Conservation (phyloP, 2,797 vertebrate species). For the Furcifer pardalis region DNA sequence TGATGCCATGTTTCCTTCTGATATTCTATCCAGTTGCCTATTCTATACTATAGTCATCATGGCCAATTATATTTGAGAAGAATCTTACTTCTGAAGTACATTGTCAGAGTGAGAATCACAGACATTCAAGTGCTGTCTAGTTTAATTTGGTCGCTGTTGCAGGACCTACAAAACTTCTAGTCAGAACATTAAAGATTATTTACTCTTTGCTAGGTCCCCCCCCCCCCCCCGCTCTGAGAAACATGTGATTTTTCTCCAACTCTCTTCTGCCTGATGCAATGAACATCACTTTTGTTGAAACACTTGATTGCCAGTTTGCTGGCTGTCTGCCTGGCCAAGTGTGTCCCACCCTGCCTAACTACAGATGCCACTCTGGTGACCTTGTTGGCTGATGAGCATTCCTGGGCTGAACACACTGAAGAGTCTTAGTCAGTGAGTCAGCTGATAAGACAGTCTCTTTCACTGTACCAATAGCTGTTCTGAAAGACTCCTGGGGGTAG, state of each 20-base stretch:
- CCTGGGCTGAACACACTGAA: constrained; percentile 43
- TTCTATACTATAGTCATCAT: not conserved
- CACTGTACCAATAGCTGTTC: constrained; percentile 32
- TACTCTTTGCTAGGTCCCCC: constrained; percentile 42
- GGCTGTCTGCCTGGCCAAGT: constrained; percentile 64
- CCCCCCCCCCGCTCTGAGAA: constrained; percentile 29
- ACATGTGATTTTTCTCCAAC: constrained; percentile 29
- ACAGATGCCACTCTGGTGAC: constrained; percentile 54
- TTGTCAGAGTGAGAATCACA: not conserved
- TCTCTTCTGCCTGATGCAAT: constrained; percentile 63
- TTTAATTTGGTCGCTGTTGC: not conserved
- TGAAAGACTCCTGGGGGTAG: constrained; percentile 42
- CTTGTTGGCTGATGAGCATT: constrained; percentile 53
- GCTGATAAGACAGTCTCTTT: constrained; percentile 57
- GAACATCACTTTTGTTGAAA: constrained; percentile 59
- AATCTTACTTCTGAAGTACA: not conserved
- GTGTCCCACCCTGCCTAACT: constrained; percentile 61
- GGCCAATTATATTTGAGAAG: not conserved
- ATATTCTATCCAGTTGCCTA: not conserved
- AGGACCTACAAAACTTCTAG: constrained; percentile 5
- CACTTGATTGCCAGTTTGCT: constrained; percentile 58
- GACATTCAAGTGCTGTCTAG: not conserved
- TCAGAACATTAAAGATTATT: constrained; percentile 56
- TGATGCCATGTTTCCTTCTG: too few relatives aligned
- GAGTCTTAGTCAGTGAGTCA: constrained; percentile 62